phyloP scores from a whole-genome alignment of 2,797 vertebrate species.

The Danionella dracula region DNA sequence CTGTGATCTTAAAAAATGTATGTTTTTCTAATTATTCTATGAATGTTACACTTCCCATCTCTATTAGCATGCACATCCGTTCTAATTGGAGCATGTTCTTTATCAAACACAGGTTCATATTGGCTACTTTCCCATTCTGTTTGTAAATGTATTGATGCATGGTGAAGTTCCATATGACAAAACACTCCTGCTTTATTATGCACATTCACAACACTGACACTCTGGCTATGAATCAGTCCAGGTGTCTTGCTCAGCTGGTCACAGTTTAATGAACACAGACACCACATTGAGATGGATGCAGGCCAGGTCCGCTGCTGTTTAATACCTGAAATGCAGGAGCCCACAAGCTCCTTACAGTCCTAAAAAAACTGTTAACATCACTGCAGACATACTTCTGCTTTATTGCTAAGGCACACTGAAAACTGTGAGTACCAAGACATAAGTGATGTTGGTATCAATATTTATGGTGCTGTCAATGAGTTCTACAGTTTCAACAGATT shows the following conservation, averaged over 20 bases:
- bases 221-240: conserved; percentile 30
- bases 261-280: conserved; percentile 46
- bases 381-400: not conserved
- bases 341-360: not conserved
- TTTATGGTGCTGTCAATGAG: conserved; percentile 9
- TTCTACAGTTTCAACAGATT: not conserved
- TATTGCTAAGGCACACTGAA: not conserved
- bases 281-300: conserved; percentile 38
- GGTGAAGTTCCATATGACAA: not conserved
- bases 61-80: too few species aligned
- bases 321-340: not conserved
- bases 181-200: not conserved
- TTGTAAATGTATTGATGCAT: conserved; percentile 12
- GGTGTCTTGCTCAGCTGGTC: conserved; percentile 42
- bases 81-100: too few species aligned
- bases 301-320: conserved; percentile 13
- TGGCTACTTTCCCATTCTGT: conserved; percentile 34
- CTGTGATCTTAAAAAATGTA: too few species aligned
- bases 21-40: too few species aligned
- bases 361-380: not conserved
- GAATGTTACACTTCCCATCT: too few species aligned
- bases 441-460: conserved; percentile 14
- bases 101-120: conserved; percentile 8
- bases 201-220: conserved; percentile 29
- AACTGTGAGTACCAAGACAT: not conserved